Conservation (phyloP, 2,888 invertebrate species). For the Opisthograptis luteolata region DNA sequence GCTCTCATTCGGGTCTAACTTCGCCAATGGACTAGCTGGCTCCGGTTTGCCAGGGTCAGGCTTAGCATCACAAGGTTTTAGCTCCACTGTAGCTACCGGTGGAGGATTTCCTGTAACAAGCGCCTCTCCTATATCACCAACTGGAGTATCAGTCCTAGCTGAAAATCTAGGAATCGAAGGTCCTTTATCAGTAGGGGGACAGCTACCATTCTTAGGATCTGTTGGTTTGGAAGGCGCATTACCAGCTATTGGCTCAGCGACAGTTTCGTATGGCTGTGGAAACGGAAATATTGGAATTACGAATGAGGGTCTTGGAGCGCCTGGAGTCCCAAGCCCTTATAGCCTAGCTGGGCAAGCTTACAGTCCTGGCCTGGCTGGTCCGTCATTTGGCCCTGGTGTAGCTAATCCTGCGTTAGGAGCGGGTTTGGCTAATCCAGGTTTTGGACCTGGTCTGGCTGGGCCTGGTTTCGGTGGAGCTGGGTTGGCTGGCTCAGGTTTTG, state of each 20-base stretch:
- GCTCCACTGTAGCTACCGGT: conserved; percentile 11
- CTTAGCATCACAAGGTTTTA: not conserved
- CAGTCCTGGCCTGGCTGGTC: not conserved
- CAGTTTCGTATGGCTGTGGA: conserved; percentile 41
- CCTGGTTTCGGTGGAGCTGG: not conserved
- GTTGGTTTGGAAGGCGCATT: conserved; percentile 40
- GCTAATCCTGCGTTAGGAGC: not conserved
- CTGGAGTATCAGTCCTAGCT: conserved; percentile 41
- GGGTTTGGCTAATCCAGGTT: not conserved
- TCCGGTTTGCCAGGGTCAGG: not conserved
- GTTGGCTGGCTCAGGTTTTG: not conserved
- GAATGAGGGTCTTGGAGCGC: conserved; percentile 13
- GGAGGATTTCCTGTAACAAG: conserved; percentile 38
- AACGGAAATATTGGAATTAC: conserved; percentile 34
- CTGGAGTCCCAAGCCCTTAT: conserved; percentile 9
- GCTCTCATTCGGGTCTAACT: not conserved
- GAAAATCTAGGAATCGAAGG: conserved; percentile 46
- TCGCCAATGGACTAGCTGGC: not conserved
- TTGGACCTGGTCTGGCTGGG: not conserved
- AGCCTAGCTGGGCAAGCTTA: conserved; percentile 12
- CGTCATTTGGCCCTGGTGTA: not conserved
- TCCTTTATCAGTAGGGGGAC: conserved; percentile 36
- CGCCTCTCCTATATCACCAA: conserved; percentile 39
- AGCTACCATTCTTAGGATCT: conserved; percentile 41
- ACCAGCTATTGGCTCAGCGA: conserved; percentile 34